Conservation (phyloP, 2,888 invertebrate species). For the Piscicola geometra region DNA sequence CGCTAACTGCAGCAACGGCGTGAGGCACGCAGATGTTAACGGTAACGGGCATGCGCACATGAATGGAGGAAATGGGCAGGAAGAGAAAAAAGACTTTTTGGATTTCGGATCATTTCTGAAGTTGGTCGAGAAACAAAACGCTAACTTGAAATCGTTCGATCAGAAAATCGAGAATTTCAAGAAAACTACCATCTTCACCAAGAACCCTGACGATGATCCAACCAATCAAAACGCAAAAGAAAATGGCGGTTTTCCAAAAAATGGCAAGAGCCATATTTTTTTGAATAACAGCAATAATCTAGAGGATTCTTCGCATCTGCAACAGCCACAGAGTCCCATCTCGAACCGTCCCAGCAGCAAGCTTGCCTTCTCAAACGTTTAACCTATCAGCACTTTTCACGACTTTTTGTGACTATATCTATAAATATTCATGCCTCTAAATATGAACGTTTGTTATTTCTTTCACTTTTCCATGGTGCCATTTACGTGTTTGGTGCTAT, state of each 20-base stretch:
- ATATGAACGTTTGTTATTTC: too few relatives aligned
- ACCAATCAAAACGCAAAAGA: too few relatives aligned
- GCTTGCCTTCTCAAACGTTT: conserved; percentile 5
- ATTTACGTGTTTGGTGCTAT: too few relatives aligned
- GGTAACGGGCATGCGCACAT: not conserved
- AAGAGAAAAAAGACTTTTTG: not conserved
- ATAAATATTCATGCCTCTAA: too few relatives aligned
- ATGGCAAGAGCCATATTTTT: too few relatives aligned
- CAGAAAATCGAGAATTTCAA: not conserved
- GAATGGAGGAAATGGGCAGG: not conserved
- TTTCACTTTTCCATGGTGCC: too few relatives aligned
- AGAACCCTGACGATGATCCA: not conserved
- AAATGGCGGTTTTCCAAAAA: too few relatives aligned
- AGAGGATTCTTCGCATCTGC: too few relatives aligned
- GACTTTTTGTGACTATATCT: too few relatives aligned
- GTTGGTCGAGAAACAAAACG: conserved; percentile 25
- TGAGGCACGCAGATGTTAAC: not conserved
- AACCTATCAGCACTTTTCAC: too few relatives aligned
- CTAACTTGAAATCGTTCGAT: conserved; percentile 24
- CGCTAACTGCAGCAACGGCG: not conserved
- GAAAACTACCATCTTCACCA: not conserved
- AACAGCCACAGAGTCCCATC: too few relatives aligned
- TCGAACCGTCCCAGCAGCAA: not conserved
- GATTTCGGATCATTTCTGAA: conserved; percentile 25
- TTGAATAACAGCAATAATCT: too few relatives aligned